A percentile compares a stretch with the other conserved stretches of the same genome.
Conservation (phyloP, 2,113 vertebrate species). For the Cephalopterus ornatus region DNA sequence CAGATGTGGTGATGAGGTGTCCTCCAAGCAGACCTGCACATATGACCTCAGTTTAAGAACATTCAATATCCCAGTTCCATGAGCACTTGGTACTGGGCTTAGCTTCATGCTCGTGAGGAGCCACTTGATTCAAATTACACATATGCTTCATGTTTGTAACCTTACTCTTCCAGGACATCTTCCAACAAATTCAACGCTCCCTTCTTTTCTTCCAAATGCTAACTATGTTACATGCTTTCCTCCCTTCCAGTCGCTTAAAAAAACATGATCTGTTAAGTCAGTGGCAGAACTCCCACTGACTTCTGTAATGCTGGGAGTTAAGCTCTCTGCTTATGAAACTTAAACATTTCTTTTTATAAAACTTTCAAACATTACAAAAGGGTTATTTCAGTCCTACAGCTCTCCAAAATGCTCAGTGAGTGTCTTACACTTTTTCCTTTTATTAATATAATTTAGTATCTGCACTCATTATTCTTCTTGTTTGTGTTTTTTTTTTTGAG, state of each 20-base stretch:
- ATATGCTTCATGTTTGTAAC: slow-evolving; percentile 7
- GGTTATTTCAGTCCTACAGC: background rate
- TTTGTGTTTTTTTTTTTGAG: background rate
- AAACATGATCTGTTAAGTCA: background rate
- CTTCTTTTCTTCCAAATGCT: background rate
- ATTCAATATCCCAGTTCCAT: background rate
- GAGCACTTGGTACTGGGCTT: background rate
- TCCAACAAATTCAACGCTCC: slow-evolving; percentile 21
- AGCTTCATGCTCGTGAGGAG: background rate
- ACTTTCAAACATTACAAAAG: background rate
- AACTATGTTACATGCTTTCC: background rate
- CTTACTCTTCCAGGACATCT: background rate
- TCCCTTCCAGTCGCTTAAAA: background rate
- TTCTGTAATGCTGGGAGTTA: slow-evolving; percentile 20
- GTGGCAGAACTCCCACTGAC: slow-evolving; percentile 33
- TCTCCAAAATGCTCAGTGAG: background rate
- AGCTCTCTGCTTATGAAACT: background rate
- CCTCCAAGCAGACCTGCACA: background rate
- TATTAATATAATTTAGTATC: background rate
- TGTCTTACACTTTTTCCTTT: background rate
- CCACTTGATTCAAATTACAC: background rate
- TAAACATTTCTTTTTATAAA: background rate
- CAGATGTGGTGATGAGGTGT: background rate
- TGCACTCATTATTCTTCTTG: background rate
- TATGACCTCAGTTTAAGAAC: background rate